These are phyloP conservation scores for Clarias platycephalus DNA, from an alignment of 2,797 vertebrate species.

Conservation along the genomic window DNA sequence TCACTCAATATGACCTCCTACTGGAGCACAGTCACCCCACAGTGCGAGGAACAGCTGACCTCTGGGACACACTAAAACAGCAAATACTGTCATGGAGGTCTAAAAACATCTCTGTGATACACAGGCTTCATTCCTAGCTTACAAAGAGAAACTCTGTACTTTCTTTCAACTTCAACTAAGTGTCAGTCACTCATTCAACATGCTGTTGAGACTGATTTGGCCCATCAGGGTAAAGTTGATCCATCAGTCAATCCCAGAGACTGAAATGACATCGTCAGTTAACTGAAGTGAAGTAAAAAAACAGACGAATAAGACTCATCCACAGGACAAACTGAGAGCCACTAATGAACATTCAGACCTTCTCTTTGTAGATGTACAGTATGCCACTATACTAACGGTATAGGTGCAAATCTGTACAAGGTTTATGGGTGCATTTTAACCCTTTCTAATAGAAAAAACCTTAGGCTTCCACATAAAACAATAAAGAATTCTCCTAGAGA, in stretches of 20 bases:
- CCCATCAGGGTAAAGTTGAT: slow-evolving; percentile 26
- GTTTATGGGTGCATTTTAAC: too few species aligned
- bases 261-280: slow-evolving; percentile 42
- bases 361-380: background rate
- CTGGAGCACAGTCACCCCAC: background rate
- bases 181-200: slow-evolving; percentile 55
- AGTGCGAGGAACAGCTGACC: slow-evolving; percentile 44
- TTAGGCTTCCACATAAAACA: background rate
- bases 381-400: background rate
- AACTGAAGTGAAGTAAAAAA: background rate
- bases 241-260: slow-evolving; percentile 49
- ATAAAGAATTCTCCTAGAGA: background rate
- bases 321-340: background rate
- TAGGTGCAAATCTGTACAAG: too few species aligned
- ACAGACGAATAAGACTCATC: background rate
- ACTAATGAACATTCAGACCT: background rate
- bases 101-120: slow-evolving; percentile 31
- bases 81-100: slow-evolving; percentile 60
- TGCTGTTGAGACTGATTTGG: slow-evolving; percentile 39
- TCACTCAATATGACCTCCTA: slow-evolving; percentile 24
- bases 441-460: background rate
- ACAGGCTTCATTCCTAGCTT: slow-evolving; percentile 26
- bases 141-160: slow-evolving; percentile 2
- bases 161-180: slow-evolving; percentile 40
- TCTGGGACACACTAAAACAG: slow-evolving; percentile 46